These are phyloP conservation scores for Catocala sponsa DNA, from an alignment of 2,888 invertebrate species.

Conservation along the genomic window DNA sequence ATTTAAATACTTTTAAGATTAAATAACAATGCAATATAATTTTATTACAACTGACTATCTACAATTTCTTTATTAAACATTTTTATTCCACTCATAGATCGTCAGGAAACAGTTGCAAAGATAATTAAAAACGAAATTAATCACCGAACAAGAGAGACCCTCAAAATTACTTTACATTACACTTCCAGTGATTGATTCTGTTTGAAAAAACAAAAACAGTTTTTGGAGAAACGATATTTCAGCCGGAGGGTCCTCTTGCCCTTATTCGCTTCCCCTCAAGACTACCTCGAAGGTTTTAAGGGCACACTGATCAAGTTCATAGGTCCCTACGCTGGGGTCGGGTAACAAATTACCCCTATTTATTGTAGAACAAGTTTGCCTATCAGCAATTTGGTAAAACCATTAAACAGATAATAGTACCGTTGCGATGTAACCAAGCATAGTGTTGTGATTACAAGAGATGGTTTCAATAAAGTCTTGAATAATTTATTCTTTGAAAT, in stretches of 20 bases:
- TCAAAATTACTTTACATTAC: constrained; percentile 28
- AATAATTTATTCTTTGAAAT: not conserved
- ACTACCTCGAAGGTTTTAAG: constrained; percentile 28
- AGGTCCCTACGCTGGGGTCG: constrained; percentile 57
- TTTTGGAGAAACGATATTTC: constrained; percentile 33
- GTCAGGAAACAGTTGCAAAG: too few species aligned
- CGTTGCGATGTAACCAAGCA: constrained; percentile 54
- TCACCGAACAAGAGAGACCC: constrained; percentile 19
- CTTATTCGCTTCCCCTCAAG: constrained; percentile 34
- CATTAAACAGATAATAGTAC: constrained; percentile 71
- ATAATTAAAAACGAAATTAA: constrained; percentile 17
- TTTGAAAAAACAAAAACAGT: constrained; percentile 27
- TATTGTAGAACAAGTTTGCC: constrained; percentile 75
- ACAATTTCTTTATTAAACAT: too few species aligned
- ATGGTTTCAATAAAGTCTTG: constrained; percentile 6
- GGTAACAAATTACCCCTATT: constrained; percentile 78
- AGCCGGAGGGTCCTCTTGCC: constrained; percentile 34
- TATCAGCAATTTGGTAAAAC: constrained; percentile 77
- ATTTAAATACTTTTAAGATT: too few species aligned
- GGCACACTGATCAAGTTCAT: constrained; percentile 59
- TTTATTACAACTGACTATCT: too few species aligned
- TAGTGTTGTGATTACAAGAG: constrained; percentile 22
- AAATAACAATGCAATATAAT: too few species aligned
- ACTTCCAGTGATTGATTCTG: constrained; percentile 35
- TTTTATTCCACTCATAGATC: too few species aligned